Conservation (phyloP, 2,888 invertebrate genomes). For the Antheraea yamamai region DNA sequence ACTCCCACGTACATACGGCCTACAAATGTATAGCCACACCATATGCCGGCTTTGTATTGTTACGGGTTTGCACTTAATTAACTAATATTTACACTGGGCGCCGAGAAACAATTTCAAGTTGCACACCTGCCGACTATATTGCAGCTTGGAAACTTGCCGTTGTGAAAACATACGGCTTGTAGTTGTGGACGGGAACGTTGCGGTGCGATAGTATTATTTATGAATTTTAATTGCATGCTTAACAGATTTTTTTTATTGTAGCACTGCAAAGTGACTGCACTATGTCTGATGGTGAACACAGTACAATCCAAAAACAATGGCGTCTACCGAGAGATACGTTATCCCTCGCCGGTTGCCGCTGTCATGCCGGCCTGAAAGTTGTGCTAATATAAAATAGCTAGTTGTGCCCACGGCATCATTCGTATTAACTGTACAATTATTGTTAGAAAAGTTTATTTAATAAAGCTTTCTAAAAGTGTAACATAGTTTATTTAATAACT, state of each 20-base stretch:
- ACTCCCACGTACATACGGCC: neutral
- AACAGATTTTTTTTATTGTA: neutral
- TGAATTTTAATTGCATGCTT: neutral
- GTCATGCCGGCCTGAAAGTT: no score
- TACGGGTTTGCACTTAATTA: constrained; percentile 77
- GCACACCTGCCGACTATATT: constrained; percentile 65
- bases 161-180: constrained; percentile 39
- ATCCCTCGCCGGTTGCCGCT: no score
- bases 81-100: constrained; percentile 78
- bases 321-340: no score
- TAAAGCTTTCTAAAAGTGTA: no score
- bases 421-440: no score
- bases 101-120: constrained; percentile 66
- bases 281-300: no score
- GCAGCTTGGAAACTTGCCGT: constrained; percentile 58
- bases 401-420: no score
- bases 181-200: constrained; percentile 26
- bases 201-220: neutral
- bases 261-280: no score
- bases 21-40: neutral
- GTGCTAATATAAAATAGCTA: no score
- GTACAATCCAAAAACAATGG: no score
- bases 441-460: no score
- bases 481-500: no score
- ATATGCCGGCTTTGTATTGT: constrained; percentile 33